Percentiles rank a stretch among this genome's conserved stretches.
Conservation (phyloP, 2,888 invertebrate species). For the Oxytorus armatus region DNA sequence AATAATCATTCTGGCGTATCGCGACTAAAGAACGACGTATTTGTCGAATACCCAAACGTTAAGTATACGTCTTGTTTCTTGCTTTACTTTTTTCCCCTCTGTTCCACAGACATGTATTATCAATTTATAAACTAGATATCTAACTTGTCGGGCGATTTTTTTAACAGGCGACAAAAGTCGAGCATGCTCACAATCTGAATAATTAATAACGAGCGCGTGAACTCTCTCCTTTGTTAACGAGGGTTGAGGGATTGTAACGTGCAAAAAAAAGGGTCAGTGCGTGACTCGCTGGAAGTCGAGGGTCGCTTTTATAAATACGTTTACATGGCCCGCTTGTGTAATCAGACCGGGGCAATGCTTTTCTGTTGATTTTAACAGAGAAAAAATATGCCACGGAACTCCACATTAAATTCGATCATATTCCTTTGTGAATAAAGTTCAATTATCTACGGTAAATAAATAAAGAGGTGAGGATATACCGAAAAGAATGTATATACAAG, state of each 20-base stretch:
- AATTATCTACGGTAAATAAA: too few relatives aligned
- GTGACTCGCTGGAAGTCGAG: constrained; percentile 9
- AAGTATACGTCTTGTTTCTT: too few relatives aligned
- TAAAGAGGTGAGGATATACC: too few relatives aligned
- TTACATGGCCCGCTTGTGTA: neutral
- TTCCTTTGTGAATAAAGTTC: too few relatives aligned
- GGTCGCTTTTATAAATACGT: constrained; percentile 6
- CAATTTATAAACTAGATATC: too few relatives aligned
- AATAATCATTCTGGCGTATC: neutral
- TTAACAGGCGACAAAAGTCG: constrained; percentile 3
- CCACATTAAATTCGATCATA: too few relatives aligned
- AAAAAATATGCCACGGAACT: too few relatives aligned
- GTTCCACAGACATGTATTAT: too few relatives aligned
- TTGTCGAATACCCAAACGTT: neutral
- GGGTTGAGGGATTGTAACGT: neutral
- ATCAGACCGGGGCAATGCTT: neutral
- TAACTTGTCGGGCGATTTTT: neutral
- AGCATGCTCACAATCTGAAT: constrained; percentile 25
- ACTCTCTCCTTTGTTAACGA: neutral
- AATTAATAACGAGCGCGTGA: constrained; percentile 42
- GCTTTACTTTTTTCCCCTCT: too few relatives aligned
- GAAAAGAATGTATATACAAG: too few relatives aligned
- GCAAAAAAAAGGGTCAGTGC: constrained; percentile 12
- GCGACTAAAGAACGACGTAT: neutral
- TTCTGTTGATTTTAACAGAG: too few relatives aligned